phyloP scores from a whole-genome alignment of 2,888 invertebrate genomes.

The Conops quadrifasciatus region DNA sequence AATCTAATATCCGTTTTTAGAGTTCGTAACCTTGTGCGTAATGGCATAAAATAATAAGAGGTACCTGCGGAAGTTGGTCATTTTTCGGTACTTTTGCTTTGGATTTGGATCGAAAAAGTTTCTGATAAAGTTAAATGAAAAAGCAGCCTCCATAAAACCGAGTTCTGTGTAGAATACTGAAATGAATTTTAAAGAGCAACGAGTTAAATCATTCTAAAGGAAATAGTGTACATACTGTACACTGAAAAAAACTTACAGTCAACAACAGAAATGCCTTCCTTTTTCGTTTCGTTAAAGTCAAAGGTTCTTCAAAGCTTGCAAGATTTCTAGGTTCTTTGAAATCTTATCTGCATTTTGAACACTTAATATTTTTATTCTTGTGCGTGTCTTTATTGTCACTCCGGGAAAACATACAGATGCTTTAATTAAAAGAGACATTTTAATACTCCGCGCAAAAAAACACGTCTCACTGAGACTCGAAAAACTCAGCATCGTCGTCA shows the following conservation, averaged over 20 bases:
- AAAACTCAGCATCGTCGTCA: constrained; percentile 6
- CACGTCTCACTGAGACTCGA: neutral
- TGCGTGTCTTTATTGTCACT: neutral
- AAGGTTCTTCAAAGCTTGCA: too few relatives aligned
- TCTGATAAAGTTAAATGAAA: neutral
- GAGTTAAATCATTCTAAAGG: neutral
- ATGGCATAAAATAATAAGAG: too few relatives aligned
- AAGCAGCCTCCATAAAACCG: neutral
- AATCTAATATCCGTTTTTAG: constrained; percentile 16
- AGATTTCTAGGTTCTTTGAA: neutral
- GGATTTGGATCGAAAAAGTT: neutral
- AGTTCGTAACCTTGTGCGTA: too few relatives aligned
- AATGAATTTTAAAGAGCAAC: neutral
- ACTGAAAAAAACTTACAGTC: too few relatives aligned
- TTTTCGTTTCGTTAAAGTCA: too few relatives aligned
- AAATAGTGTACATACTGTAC: too few relatives aligned
- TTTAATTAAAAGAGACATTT: too few relatives aligned
- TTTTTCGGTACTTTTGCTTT: neutral
- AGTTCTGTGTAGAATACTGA: neutral
- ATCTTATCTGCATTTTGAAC: neutral
- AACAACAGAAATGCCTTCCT: too few relatives aligned
- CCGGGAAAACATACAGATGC: too few relatives aligned
- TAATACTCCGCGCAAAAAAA: neutral
- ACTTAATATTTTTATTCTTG: neutral
- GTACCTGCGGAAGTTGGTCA: constrained; percentile 5